Evolutionary conservation across 2,797 vertebrate species (phyloP), one percentile per base, ranked within the genome.

Genomic region (Sebastes variabilis): DNA sequence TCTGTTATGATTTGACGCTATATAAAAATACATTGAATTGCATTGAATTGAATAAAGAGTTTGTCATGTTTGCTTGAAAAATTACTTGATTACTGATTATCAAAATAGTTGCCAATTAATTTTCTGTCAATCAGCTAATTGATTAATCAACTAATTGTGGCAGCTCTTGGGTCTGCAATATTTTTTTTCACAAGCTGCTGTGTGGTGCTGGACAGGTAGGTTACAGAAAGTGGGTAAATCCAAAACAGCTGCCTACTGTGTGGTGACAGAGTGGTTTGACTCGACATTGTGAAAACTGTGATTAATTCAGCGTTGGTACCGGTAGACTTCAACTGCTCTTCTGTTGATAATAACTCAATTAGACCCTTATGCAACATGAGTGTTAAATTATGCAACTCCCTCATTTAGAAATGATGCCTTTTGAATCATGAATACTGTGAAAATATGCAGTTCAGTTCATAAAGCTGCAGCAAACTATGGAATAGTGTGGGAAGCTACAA

Each of bases 361-460:
- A 86, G 66, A 66, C 20, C n/a, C 55, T 86, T 83, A 83, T 83
- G 81, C 75, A 90, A 83, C 64, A 49, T 70, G 54, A 73, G 29
- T 69, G 64, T 75, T 86, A 69, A 77, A 88, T 90, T 75, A 88
- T 89, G 65, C 74, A 90, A 73, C 72, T 72, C 55, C 49, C 66
- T 86, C 42, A 22, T 73, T 87, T 71, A 74, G 69, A 82, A 81
- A 86, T 68, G 9, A 87, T 83, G 72, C 62, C 13, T 70, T 78
- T 81, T 85, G 18, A 84, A 85, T 84, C 76, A 77, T 65, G 66
- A 77, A 77, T 62, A 25, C 77, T 80, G 84, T 81, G 65, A 85
- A 89, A 86, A 91, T 71, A 70, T 88, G 59, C 76, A 58, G 77
- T 65, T 82, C 64, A 72, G 55, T 22, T 60, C 34, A 88, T 34